Evolutionary conservation across 2,113 vertebrate species (phyloP).

Genomic region (Ariopsis seemanni): DNA sequence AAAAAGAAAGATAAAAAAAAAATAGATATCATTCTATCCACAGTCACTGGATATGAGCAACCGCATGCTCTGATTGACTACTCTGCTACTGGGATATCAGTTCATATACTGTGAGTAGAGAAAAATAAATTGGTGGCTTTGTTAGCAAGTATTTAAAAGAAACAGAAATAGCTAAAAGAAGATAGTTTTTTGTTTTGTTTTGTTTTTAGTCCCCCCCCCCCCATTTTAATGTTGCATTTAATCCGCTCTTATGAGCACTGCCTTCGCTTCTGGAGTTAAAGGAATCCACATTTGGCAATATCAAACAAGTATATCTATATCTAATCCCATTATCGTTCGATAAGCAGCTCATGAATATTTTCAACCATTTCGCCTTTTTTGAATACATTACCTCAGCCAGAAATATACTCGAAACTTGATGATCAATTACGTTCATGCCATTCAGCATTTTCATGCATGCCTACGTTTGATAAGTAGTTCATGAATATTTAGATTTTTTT

Average conservation of each 20-base stretch:
- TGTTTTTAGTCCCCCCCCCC: no score
- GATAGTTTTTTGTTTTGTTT: no score
- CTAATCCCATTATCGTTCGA: constrained; percentile 46
- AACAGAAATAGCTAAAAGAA: no score
- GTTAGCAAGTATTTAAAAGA: no score
- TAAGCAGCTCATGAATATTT: constrained; percentile 52
- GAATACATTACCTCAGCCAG: constrained; percentile 46
- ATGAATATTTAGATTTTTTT: constrained; percentile 31
- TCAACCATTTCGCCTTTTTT: constrained; percentile 18
- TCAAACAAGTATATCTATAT: constrained; percentile 48
- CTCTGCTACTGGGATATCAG: no score
- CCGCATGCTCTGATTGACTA: no score
- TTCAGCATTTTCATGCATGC: constrained; percentile 33
- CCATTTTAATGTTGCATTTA: constrained; percentile 24
- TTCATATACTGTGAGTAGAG: no score
- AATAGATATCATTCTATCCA: no score
- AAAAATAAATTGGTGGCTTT: no score
- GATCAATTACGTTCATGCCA: constrained; percentile 36
- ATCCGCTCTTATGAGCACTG: constrained; percentile 30
- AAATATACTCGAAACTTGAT: constrained; percentile 35
- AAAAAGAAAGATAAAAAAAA: no score
- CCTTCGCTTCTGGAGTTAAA: neutral
- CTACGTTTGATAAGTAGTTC: constrained; percentile 40
- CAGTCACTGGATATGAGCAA: no score
- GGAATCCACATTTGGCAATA: constrained; percentile 21